A percentile compares a stretch with the other conserved stretches of the same genome.
Conservation (phyloP, 2,888 invertebrate species). For the Flexamia atlantica region DNA sequence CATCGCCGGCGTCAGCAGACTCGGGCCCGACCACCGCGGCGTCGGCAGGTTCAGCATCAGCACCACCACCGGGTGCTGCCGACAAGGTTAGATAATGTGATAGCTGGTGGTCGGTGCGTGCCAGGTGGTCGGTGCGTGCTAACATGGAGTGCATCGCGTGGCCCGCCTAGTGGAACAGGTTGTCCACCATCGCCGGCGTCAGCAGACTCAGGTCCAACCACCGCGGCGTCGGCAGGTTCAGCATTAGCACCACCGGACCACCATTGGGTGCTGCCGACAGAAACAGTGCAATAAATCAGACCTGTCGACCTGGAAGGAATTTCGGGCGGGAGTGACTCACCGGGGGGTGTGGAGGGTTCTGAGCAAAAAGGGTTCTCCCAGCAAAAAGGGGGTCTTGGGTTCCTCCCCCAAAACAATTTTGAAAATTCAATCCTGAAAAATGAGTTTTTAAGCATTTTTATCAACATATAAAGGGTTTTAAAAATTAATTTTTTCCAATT, state of each 20-base stretch:
- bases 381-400: no score
- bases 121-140: conserved; percentile 95
- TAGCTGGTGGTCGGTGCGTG: conserved; percentile 98
- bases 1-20: conserved; percentile 88
- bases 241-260: conserved; percentile 95
- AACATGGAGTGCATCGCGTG: conserved; percentile 99
- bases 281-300: no score
- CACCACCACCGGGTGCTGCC: conserved; percentile 94
- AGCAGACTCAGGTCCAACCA: conserved; percentile 88
- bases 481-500: no score
- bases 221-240: conserved; percentile 89
- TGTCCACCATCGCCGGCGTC: conserved; percentile 92
- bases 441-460: no score
- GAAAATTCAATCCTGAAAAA: no score
- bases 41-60: conserved; percentile 92
- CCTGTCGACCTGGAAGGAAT: no score
- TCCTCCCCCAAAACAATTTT: no score
- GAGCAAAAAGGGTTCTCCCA: no score
- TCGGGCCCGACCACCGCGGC: conserved; percentile 86
- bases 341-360: no score
- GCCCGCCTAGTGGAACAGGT: conserved; percentile 99
- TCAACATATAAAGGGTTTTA: no score
- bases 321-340: no score
- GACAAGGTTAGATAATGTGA: no score
- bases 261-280: conserved; percentile 93